A percentile compares a stretch with the other conserved stretches of the same genome.
Evolutionary conservation across 2,113 vertebrate species (phyloP).

Genomic region (Okapia johnstoni): DNA sequence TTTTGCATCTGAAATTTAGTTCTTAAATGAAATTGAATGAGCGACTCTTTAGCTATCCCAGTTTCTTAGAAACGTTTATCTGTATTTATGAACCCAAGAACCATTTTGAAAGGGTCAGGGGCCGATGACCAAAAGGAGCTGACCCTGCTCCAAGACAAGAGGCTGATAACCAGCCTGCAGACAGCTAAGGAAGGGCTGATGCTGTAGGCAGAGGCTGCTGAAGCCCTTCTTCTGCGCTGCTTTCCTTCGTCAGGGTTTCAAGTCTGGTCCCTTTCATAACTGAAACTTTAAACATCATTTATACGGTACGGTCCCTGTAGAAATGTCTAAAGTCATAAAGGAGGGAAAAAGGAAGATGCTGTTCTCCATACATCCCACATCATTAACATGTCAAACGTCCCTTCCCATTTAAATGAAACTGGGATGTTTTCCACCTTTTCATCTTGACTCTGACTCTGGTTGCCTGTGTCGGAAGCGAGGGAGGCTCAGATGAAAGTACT

Average conservation of each 20-base stretch:
- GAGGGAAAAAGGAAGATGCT: conserved; percentile 25
- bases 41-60: neutral
- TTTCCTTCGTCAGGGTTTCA: neutral
- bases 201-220: neutral
- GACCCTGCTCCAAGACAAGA: neutral
- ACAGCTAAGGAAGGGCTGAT: neutral
- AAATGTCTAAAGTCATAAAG: conserved; percentile 37
- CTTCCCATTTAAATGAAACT: conserved; percentile 29
- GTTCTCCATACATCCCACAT: conserved; percentile 26
- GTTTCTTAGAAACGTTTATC: neutral
- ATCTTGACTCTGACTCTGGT: conserved; percentile 4
- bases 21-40: conserved; percentile 51
- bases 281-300: conserved; percentile 40
- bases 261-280: conserved; percentile 28
- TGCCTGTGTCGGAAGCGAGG: neutral
- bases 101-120: neutral
- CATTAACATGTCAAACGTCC: conserved; percentile 52
- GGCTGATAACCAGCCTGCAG: no score
- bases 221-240: neutral
- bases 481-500: conserved; percentile 45
- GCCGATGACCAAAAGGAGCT: neutral
- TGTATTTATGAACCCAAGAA: neutral
- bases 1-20: neutral
- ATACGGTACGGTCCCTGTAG: neutral
- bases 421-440: conserved; percentile 60